Conservation (phyloP, 2,797 vertebrate genomes). For the Enteromius treurensis region DNA sequence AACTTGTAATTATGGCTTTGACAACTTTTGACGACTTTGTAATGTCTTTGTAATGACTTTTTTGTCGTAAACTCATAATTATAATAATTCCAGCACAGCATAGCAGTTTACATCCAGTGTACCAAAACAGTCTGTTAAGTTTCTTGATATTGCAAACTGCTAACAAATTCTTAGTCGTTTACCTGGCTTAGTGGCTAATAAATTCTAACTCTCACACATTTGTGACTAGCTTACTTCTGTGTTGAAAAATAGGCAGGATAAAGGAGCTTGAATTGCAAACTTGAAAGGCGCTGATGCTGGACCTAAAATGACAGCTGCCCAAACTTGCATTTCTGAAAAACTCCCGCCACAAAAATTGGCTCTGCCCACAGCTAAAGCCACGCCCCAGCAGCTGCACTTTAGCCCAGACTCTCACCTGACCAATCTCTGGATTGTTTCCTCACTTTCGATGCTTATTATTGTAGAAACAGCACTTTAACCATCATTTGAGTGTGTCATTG, state of each 20-base stretch:
- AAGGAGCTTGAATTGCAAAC: not conserved
- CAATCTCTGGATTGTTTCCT: not conserved
- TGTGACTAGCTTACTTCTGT: not conserved
- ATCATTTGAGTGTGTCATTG: not conserved
- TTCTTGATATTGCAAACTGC: too few relatives aligned
- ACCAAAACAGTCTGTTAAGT: not conserved
- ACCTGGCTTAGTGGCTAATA: not conserved
- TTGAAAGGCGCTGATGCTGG: not conserved
- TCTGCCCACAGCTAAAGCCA: not conserved
- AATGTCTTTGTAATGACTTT: too few relatives aligned
- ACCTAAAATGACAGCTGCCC: constrained; percentile 3
- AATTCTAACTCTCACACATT: not conserved
- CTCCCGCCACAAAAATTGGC: not conserved
- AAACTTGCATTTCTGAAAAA: constrained; percentile 6
- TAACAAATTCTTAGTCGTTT: not conserved
- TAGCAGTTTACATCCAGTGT: not conserved
- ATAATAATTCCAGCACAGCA: not conserved
- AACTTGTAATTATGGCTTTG: not conserved
- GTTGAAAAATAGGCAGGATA: not conserved
- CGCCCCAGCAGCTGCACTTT: constrained; percentile 1
- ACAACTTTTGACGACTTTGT: not conserved
- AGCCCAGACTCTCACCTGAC: not conserved
- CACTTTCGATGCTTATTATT: not conserved
- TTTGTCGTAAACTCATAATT: not conserved
- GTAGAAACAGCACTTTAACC: not conserved